Evolutionary conservation across 2,113 vertebrate species (phyloP), one percentile per base, ranked within the genome.

Genomic region (Cryptomyrus ogoouensis): DNA sequence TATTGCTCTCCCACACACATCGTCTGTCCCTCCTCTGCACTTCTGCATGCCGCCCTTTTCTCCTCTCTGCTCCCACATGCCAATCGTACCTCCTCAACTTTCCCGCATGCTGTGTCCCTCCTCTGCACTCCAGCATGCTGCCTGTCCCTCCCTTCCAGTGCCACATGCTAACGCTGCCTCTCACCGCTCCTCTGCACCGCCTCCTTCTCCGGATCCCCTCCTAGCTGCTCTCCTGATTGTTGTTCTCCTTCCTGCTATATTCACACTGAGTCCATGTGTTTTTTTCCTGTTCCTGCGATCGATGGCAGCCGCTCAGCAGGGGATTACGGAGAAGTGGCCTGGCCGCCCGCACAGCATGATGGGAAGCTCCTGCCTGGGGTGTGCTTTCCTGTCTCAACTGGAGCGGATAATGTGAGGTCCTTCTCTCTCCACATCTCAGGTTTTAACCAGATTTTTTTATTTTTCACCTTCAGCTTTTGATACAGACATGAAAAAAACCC

Each of bases 291-390:
- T 46, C 87, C 87, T 56, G 88, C 74, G 77, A 89, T 83, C 88
- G 88, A 89, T 89, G 88, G 21, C 62, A 44, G 74, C 19, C 35
- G 77, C 88, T 89, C 46, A 49, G 49, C 47, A 39, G 46, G 49
- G 88, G 88, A 83, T 89, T 53, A 83, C 47, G 88, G 47, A 52
- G 66, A 27, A 52, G 70, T 42, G 31, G 31, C 15, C 39, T 21
- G 31, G 19, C 88, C 19, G 10, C 8, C 19, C 4, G 80, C 88
- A 53, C 74, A n/a, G 80, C 89, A 89, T 39, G 58, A 53, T 77
- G 88, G 74, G 88, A 50, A 83, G 4, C 21, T 39, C 74, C 47
- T 42, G 42, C 80, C 74, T 42, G 80, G 70, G 10, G 66, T 74
- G 19, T 19, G 50, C 88, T 12, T 42, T 80, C 49, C 70, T 83